Conservation (phyloP, 2,888 invertebrate species). For the Iphiclides podalirius region DNA sequence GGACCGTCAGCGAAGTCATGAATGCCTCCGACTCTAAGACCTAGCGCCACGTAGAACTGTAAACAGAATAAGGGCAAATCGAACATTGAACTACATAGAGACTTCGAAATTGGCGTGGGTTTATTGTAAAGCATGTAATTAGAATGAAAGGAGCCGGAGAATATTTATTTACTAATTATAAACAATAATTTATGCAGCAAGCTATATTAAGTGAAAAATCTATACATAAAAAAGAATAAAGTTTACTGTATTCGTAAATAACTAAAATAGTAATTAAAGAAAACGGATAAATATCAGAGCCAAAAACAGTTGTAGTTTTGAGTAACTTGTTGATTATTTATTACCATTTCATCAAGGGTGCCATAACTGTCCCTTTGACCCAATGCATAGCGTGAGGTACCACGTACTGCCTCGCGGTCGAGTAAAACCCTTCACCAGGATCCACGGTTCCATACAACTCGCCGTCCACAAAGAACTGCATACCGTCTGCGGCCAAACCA, state of each 20-base stretch:
- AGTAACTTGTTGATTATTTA: no score
- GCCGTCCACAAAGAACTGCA: constrained; percentile 74
- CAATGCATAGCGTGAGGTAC: constrained; percentile 59
- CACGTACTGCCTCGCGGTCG: constrained; percentile 48
- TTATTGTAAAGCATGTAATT: no score
- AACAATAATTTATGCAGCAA: no score
- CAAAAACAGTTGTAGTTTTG: no score
- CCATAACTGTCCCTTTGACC: constrained; percentile 58
- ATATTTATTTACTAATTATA: no score
- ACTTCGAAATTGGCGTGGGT: no score
- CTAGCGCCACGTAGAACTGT: constrained; percentile 87
- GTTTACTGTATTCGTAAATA: no score
- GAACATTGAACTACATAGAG: background rate
- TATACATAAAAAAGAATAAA: no score
- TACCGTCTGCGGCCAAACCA: constrained; percentile 56
- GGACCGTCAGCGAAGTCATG: constrained; percentile 84
- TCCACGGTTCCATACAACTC: constrained; percentile 64
- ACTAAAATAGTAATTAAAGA: no score
- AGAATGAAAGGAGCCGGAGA: no score
- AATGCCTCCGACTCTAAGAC: constrained; percentile 89
- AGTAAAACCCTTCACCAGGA: constrained; percentile 69
- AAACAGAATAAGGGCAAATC: constrained; percentile 2
- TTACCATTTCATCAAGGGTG: constrained; percentile 71
- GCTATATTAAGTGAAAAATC: no score
- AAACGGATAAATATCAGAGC: no score